Conservation (phyloP, 2,888 invertebrate genomes). For the Stegana nigrithorax region DNA sequence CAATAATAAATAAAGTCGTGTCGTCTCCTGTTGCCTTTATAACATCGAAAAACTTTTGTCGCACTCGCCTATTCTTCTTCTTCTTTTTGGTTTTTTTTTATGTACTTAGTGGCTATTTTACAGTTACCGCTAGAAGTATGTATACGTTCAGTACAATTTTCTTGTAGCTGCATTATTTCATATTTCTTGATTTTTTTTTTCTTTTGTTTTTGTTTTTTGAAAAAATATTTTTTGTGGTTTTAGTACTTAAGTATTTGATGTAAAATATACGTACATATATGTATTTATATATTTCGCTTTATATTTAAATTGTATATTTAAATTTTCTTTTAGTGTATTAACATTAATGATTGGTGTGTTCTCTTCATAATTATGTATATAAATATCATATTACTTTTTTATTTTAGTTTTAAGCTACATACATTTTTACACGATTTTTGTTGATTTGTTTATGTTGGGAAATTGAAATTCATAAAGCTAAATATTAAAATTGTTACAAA, state of each 20-base stretch:
- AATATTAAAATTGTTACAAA: neutral
- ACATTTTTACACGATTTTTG: conserved; percentile 26
- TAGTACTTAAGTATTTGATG: conserved; percentile 37
- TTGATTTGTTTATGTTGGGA: neutral
- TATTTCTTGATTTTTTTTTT: conserved; percentile 16
- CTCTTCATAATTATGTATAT: conserved; percentile 22
- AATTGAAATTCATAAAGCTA: too few relatives aligned
- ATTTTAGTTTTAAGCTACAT: conserved; percentile 21
- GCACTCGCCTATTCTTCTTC: neutral
- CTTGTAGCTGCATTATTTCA: conserved; percentile 13
- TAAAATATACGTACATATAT: conserved; percentile 54
- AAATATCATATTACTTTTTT: conserved; percentile 27
- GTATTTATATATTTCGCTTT: too few relatives aligned
- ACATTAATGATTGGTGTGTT: conserved; percentile 25
- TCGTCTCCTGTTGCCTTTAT: neutral
- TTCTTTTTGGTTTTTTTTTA: neutral
- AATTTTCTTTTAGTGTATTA: neutral
- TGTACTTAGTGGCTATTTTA: conserved; percentile 1
- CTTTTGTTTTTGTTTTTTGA: conserved; percentile 42
- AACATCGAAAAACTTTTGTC: conserved; percentile 1
- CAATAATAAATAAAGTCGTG: neutral
- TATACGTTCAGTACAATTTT: conserved; percentile 8
- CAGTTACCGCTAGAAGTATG: conserved; percentile 14
- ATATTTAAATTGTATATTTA: too few relatives aligned
- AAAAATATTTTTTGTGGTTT: conserved; percentile 54